Conservation (phyloP, 2,113 vertebrate species). For the Embiotoca jacksoni region DNA sequence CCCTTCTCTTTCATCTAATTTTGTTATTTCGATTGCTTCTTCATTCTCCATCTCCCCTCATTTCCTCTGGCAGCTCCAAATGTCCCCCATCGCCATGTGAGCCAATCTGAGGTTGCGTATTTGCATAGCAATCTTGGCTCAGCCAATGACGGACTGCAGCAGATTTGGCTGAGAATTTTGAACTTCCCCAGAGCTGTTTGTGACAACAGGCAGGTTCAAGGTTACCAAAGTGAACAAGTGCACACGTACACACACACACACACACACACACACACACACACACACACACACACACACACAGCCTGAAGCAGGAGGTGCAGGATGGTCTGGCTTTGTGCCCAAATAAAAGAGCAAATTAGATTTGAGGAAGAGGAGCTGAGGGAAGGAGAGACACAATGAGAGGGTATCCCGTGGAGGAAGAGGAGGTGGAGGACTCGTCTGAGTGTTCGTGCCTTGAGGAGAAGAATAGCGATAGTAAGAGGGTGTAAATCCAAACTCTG, state of each 20-base stretch:
- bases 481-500: not conserved
- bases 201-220: slow-evolving; percentile 50
- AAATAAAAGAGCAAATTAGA: slow-evolving; percentile 55
- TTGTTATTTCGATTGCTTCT: not conserved
- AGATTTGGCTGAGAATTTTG: slow-evolving; percentile 5
- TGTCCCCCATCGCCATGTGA: not conserved
- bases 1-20: not conserved
- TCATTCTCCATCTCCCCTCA: not conserved
- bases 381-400: slow-evolving; percentile 30
- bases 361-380: slow-evolving; percentile 36
- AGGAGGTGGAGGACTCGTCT: not conserved
- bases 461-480: not conserved
- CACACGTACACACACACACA: slow-evolving; percentile 8
- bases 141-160: slow-evolving; percentile 17
- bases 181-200: slow-evolving; percentile 27
- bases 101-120: slow-evolving; percentile 20
- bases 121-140: not conserved
- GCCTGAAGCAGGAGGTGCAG: slow-evolving; percentile 16
- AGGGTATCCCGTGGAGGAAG: slow-evolving; percentile 12
- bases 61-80: not conserved
- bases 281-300: slow-evolving; percentile 35
- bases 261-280: slow-evolving; percentile 28
- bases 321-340: slow-evolving; percentile 29
- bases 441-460: slow-evolving; percentile 1
- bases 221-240: slow-evolving; percentile 20